Evolutionary conservation across 2,113 vertebrate genomes (phyloP), one percentile per base, ranked within the genome.

Genomic region (Myrmophylax atrothorax): DNA sequence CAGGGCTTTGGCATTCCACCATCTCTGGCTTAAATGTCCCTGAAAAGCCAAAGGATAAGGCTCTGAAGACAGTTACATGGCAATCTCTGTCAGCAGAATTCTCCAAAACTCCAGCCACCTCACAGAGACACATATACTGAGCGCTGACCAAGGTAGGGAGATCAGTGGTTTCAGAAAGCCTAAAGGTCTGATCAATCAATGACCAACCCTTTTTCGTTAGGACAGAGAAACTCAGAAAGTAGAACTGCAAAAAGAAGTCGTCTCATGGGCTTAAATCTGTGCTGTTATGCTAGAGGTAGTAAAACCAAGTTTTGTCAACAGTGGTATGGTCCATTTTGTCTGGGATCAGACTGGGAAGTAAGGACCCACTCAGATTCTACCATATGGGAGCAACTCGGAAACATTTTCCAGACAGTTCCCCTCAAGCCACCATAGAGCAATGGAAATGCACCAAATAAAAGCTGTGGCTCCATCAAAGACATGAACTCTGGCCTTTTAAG

Each of bases 381-480:
- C 53, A 29, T 18, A 37, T 10, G n/a, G 52, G 28, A 96, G 75
- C 47, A 26, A 60, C 79, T 90, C 1, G 0, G 86, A 94, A 93
- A 81, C 52, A 60, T 91, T 52, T 88, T 94, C 84, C 84, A 94
- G 82, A 93, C 68, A 68, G 44, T 46, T 79, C 44, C 64, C 86
- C 73, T 96, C 80, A 86, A 96, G 64, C 64, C 31, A 88, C 76
- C 85, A 90, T 64, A 89, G 25, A 92, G 88, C 47, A 83, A 64
- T 84, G 40, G 49, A 92, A 96, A 94, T 18, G 12, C 37, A 96
- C 52, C 74, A 84, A 86, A 81, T 64, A 77, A 90, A 87, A 88
- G 40, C 88, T 92, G 52, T 52, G n/a, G 94, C 31, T 87, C 76
- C 90, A 92, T 75, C 72, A 90, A 93, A 96, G 79, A 81, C 40